These are phyloP conservation scores for Drosophila imparisetae DNA, from an alignment of 2,888 invertebrate species.

Conservation along the genomic window DNA sequence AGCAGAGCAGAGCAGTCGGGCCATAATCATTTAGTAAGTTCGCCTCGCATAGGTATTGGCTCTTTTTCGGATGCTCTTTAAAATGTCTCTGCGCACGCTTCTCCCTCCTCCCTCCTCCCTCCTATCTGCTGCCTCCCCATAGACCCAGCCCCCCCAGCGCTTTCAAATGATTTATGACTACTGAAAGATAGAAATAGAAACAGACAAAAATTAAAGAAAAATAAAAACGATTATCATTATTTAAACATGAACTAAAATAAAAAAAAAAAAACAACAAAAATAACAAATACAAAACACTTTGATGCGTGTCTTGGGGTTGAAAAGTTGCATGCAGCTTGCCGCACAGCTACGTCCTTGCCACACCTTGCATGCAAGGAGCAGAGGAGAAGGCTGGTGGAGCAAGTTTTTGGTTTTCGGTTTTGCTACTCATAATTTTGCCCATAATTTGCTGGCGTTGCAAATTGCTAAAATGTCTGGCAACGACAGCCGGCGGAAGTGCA, in stretches of 20 bases:
- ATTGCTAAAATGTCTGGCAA: constrained; percentile 73
- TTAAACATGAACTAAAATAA: constrained; percentile 19
- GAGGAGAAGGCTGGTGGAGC: not conserved
- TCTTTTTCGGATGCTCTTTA: constrained; percentile 3
- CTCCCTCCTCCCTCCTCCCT: not conserved
- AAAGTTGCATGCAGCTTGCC: not conserved
- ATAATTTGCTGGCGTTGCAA: constrained; percentile 77
- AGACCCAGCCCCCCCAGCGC: not conserved
- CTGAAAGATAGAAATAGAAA: constrained; percentile 25
- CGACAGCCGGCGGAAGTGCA: constrained; percentile 77
- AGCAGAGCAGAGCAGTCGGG: not conserved
- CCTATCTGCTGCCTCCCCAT: not conserved
- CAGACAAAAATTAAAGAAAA: constrained; percentile 17
- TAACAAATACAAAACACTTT: not conserved
- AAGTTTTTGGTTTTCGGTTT: constrained; percentile 31
- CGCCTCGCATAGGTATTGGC: constrained; percentile 11
- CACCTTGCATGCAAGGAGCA: constrained; percentile 15
- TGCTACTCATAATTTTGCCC: constrained; percentile 76
- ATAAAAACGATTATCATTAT: constrained; percentile 56
- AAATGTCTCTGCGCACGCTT: not conserved
- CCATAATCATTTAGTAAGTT: constrained; percentile 10
- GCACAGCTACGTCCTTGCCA: constrained; percentile 17
- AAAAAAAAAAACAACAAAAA: not conserved
- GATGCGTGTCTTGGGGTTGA: not conserved
- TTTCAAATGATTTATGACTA: constrained; percentile 49